Conservation (phyloP, 2,888 invertebrate species). For the Nesidiocoris tenuis region DNA sequence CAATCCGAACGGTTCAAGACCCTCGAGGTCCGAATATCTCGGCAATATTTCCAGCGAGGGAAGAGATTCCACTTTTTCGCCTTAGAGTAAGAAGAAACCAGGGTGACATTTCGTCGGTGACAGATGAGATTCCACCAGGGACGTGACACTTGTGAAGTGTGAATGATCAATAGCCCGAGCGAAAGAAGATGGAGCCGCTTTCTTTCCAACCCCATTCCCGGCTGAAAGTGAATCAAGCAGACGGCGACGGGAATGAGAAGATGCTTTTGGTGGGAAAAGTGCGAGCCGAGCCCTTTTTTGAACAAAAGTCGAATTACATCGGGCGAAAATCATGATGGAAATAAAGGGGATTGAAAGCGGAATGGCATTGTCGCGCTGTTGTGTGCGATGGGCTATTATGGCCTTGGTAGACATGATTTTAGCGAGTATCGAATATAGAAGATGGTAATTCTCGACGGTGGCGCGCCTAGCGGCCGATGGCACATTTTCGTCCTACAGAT, state of each 20-base stretch:
- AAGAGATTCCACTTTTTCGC: background rate
- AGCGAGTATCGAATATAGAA: too few relatives aligned
- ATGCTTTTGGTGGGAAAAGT: background rate
- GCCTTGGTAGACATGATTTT: too few relatives aligned
- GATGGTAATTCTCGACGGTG: too few relatives aligned
- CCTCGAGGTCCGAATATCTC: background rate
- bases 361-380: too few relatives aligned
- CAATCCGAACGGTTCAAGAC: too few relatives aligned
- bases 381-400: too few relatives aligned
- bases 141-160: conserved; percentile 16
- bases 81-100: background rate
- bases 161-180: conserved; percentile 23
- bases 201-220: background rate
- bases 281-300: background rate
- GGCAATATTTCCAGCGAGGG: background rate
- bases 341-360: too few relatives aligned
- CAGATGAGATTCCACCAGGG: background rate
- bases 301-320: conserved; percentile 34
- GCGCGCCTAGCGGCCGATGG: too few relatives aligned
- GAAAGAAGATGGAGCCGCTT: background rate
- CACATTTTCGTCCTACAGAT: too few relatives aligned
- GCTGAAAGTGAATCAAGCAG: background rate
- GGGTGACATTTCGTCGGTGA: background rate
- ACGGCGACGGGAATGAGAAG: background rate
- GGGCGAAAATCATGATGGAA: conserved; percentile 15